Evolutionary conservation across 2,113 vertebrate species (phyloP).

Genomic region (Semnornis frantzii): DNA sequence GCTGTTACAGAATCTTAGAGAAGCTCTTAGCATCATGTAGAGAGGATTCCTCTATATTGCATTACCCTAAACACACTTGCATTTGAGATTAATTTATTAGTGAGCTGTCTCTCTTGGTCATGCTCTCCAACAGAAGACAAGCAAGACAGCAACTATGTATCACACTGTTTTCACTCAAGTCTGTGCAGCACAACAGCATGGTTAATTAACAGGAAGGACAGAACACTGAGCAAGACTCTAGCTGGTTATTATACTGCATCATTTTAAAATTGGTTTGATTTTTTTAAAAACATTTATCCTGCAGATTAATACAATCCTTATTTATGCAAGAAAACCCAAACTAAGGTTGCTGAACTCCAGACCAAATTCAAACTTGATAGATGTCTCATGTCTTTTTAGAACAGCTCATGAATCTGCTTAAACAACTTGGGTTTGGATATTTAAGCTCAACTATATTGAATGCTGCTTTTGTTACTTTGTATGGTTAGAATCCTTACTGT

Average conservation of each 20-base stretch:
- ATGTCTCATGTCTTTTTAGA: no score
- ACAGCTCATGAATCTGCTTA: background rate
- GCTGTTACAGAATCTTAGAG: background rate
- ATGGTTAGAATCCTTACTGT: background rate
- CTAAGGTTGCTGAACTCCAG: background rate
- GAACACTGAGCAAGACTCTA: background rate
- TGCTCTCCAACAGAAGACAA: background rate
- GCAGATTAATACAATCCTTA: background rate
- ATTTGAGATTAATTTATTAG: background rate
- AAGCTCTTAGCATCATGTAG: background rate
- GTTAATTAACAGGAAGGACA: slow-evolving; percentile 39
- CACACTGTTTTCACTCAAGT: background rate
- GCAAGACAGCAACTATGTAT: slow-evolving; percentile 13
- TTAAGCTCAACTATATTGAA: background rate
- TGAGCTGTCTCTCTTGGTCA: slow-evolving; percentile 6
- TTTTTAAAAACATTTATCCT: background rate
- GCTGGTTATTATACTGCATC: background rate
- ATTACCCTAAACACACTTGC: background rate
- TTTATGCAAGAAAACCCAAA: background rate
- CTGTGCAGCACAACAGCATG: background rate
- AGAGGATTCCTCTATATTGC: background rate
- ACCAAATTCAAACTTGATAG: background rate
- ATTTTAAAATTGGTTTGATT: background rate
- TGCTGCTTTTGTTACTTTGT: background rate
- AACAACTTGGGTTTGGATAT: background rate